These are phyloP conservation scores for Eucera pruinosa DNA, from an alignment of 2,888 invertebrate genomes.

Conservation along the genomic window DNA sequence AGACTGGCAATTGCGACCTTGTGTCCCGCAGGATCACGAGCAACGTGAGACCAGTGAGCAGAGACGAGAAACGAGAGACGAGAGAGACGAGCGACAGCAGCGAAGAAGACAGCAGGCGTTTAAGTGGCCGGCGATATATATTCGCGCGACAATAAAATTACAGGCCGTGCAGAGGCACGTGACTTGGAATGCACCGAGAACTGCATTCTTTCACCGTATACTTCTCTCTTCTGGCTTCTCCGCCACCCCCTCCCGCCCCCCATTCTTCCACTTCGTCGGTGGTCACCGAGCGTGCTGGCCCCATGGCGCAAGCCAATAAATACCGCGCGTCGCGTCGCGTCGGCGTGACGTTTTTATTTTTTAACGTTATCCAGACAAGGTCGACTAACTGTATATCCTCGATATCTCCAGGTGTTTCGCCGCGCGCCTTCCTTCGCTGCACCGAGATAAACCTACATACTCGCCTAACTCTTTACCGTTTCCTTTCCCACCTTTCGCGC, in stretches of 20 bases:
- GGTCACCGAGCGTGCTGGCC: constrained; percentile 45
- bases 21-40: constrained; percentile 13
- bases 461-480: not conserved
- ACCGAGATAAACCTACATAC: constrained; percentile 25
- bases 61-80: too few relatives aligned
- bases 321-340: constrained; percentile 65
- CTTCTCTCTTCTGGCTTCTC: constrained; percentile 36
- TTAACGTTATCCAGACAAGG: constrained; percentile 74
- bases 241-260: constrained; percentile 6
- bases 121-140: constrained; percentile 45
- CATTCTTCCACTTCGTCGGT: constrained; percentile 47
- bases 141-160: constrained; percentile 62
- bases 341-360: constrained; percentile 69
- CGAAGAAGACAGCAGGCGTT: constrained; percentile 32
- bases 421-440: constrained; percentile 15
- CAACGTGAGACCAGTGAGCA: too few relatives aligned
- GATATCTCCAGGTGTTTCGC: constrained; percentile 56
- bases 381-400: constrained; percentile 79
- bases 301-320: constrained; percentile 69
- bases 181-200: constrained; percentile 55
- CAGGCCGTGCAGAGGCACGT: constrained; percentile 53
- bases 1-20: constrained; percentile 12
- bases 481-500: not conserved
- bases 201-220: constrained; percentile 52
- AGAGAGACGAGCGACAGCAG: constrained; percentile 5